Evolutionary conservation across 2,113 vertebrate genomes (phyloP), one percentile per base, ranked within the genome.

Genomic region (Zosterops pallidus): DNA sequence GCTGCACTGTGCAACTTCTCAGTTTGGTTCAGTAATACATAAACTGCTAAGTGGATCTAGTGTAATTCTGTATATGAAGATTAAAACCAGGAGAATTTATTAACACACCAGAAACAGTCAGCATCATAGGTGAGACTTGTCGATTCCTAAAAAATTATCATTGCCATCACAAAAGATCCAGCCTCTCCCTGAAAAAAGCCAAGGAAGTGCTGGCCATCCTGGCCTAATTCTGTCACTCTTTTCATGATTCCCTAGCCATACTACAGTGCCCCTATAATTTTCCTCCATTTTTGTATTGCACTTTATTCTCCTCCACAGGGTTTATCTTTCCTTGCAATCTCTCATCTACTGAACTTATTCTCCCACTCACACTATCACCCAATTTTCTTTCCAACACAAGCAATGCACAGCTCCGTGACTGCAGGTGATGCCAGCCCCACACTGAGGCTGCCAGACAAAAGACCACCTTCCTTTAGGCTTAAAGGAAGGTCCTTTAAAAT

Each of bases 311-410:
- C 17, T 76, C 17, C 17, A 50, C 5, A 10, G 4, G 12, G 8
- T 16, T 41, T 31, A 64, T 5, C 12, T 44, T 60, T 20, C 71
- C 70, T 44, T 64, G 57, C 22, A 82, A 8, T 37, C 37, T 25
- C 11, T 14, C 10, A 59, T 22, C 18, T 25, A 16, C 53, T 18
- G 33, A 26, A 31, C 28, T 44, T 52, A 44, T 2, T 25, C 9
- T 55, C 23, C 23, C 39, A 50, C 3, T 39, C 1, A 1, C 3
- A 1, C 5, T 29, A 13, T 17, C 16, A 5, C 21, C 4, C 2
- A 42, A 12, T 25, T 29, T 33, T 56, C 25, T 57, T 70, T 23
- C 13, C 59, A 64, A 14, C 15, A 35, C 18, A 55, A n/a, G 7
- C 35, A 46, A 29, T 0, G 5, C 9, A 23, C 11, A 69, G 4